These are phyloP conservation scores for Capreolus pygargus DNA, from an alignment of 2,113 vertebrate species.

Conservation along the genomic window DNA sequence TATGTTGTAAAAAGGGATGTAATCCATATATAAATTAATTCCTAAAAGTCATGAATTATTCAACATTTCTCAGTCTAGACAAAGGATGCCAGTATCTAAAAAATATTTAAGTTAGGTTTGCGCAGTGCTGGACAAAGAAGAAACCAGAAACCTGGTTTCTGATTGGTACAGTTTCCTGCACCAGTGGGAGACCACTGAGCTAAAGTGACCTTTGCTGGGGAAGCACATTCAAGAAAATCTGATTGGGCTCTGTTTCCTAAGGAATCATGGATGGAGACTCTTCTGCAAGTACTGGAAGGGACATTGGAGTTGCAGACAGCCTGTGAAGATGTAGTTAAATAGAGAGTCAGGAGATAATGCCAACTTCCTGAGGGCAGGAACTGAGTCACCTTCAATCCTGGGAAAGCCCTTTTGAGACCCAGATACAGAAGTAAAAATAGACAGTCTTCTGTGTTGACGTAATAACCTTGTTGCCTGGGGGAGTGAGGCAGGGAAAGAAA, in stretches of 20 bases:
- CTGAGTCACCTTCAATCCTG: background rate
- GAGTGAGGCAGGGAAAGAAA: accelerated
- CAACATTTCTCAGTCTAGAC: background rate
- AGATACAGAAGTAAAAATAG: background rate
- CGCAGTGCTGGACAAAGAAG: background rate
- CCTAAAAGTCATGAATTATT: background rate
- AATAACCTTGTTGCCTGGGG: background rate
- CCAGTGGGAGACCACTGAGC: background rate
- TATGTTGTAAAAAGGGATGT: background rate
- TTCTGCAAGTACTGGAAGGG: background rate
- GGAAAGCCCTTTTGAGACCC: background rate
- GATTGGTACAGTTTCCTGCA: background rate
- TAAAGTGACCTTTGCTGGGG: background rate
- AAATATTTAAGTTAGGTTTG: background rate
- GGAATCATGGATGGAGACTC: background rate
- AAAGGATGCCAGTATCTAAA: slow-evolving; percentile 33
- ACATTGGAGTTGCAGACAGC: background rate
- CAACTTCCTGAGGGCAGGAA: background rate
- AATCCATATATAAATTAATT: background rate
- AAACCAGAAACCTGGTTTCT: background rate
- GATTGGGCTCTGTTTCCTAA: background rate
- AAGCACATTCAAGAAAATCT: background rate
- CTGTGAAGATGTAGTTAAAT: background rate
- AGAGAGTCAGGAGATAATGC: background rate
- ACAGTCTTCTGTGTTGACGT: background rate